These are phyloP conservation scores for Suncus etruscus DNA, from an alignment of 2,113 vertebrate species.

Conservation along the genomic window DNA sequence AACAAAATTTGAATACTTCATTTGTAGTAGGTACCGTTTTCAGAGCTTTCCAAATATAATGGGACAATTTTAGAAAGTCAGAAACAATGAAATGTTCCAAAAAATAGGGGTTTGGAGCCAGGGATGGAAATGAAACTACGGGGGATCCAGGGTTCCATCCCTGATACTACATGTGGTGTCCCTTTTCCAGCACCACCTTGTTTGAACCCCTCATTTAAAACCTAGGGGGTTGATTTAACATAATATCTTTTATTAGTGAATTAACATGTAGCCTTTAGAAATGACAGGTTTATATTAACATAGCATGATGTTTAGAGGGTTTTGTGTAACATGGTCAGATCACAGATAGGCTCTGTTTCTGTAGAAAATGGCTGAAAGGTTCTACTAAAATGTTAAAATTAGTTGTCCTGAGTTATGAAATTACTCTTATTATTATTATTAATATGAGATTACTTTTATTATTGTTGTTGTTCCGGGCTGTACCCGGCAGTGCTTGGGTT, in stretches of 20 bases:
- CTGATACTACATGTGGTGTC: no score
- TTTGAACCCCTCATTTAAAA: no score
- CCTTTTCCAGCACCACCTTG: no score
- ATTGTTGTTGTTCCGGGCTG: no score
- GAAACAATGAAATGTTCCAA: slow-evolving; percentile 25
- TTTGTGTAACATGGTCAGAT: not conserved
- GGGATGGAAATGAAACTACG: no score
- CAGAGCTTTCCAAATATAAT: not conserved
- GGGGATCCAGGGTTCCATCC: no score
- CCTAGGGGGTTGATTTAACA: not conserved
- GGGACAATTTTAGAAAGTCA: not conserved
- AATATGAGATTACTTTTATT: no score
- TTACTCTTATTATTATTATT: not conserved
- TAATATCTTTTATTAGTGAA: not conserved
- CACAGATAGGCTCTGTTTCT: slow-evolving; percentile 23
- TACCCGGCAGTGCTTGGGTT: no score
- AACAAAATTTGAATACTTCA: not conserved
- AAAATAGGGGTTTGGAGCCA: not conserved
- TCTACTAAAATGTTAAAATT: slow-evolving; percentile 43
- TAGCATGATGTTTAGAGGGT: not conserved
- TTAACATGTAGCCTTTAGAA: slow-evolving; percentile 43
- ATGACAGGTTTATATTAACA: slow-evolving; percentile 41
- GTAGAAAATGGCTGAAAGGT: not conserved
- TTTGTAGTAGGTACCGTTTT: not conserved
- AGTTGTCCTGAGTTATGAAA: not conserved